Percentiles rank a stretch among this genome's conserved stretches.
Conservation (phyloP, 2,113 vertebrate genomes). For the Ptilorrhoa leucosticta region DNA sequence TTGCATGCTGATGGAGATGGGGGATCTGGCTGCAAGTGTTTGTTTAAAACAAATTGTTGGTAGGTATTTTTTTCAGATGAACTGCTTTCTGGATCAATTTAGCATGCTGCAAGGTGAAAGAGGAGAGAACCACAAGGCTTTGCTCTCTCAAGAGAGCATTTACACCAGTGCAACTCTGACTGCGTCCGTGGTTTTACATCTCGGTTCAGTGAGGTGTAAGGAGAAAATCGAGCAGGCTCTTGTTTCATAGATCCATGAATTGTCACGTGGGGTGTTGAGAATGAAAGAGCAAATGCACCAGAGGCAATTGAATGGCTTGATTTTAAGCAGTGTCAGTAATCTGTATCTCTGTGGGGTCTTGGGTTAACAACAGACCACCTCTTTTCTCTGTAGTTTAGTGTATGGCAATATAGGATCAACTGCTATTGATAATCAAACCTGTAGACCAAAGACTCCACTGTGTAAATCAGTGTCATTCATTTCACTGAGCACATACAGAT, state of each 20-base stretch:
- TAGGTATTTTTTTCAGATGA: background rate
- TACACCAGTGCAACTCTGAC: background rate
- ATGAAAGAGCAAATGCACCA: background rate
- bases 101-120: background rate
- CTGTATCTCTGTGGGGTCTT: background rate
- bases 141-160: background rate
- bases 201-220: background rate
- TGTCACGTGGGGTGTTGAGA: background rate
- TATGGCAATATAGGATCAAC: background rate
- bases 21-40: slow-evolving; percentile 20
- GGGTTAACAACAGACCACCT: background rate
- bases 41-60: slow-evolving; percentile 41
- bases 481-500: background rate
- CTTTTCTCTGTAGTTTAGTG: background rate
- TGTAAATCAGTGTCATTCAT: background rate
- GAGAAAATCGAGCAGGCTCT: background rate
- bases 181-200: fast-evolving
- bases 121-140: background rate
- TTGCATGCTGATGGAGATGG: background rate
- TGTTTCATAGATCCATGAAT: background rate
- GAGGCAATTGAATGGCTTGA: background rate
- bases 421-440: background rate
- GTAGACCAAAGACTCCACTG: background rate
- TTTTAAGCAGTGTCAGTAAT: background rate
- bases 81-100: slow-evolving; percentile 22